Evolutionary conservation across 2,113 vertebrate species (phyloP), one percentile per base, ranked within the genome.

Genomic region (Manacus vitellinus): DNA sequence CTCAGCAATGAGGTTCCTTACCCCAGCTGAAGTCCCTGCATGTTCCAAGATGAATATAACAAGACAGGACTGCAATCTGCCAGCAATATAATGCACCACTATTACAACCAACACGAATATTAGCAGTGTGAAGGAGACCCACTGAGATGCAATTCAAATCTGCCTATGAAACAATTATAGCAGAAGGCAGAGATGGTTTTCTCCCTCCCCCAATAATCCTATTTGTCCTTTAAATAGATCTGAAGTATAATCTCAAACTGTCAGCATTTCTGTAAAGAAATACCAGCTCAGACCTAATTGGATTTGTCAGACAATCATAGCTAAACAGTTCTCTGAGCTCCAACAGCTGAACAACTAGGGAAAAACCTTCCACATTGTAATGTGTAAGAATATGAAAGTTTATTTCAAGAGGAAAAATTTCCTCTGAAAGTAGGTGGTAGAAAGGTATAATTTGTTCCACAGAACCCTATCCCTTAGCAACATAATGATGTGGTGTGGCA

Each of bases 241-340:
- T 95, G 55, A 88, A 82, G 35, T 52, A 85, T 73, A 92, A 92
- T 91, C 94, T 92, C 70, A 77, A 85, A 56, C 49, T 70, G 71
- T 97, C 96, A 97, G 97, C 96, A 88, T 66, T 95, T 94, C 85
- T 84, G 68, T 49, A 83, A 90, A 81, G 88, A 95, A 88, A 91
- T 77, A 88, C 46, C 71, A 78, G 77, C 83, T 95, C 85, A 95
- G 76, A 78, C 35, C 22, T 96, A 97, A 95, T 75, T 89, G 77
- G 95, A 96, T 98, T 97, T 95, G 82, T 80, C 85, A 94, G 74
- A 80, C 46, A 84, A 73, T n/a, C 47, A 35, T 41, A 88, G 62
- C 33, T 59, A 85, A 88, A 81, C 13, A 82, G n/a, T 44, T 83
- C 85, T 92, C 52, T 6, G 14, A 95, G 67, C 66, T 62, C 33